A percentile compares a stretch with the other conserved stretches of the same genome.
Conservation (phyloP, 2,113 vertebrate species). For the Uria aalge region DNA sequence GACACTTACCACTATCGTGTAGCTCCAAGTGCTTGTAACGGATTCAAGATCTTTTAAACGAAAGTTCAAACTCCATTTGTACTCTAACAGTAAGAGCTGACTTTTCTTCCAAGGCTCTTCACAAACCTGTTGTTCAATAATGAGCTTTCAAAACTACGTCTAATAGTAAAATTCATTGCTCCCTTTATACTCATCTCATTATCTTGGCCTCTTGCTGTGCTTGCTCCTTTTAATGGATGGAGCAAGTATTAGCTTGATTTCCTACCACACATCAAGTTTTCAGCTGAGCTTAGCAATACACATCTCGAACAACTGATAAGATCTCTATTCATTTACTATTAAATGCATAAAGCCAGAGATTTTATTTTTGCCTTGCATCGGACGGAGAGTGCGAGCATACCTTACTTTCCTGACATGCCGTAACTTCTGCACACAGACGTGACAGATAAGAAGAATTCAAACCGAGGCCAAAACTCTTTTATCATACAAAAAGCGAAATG, state of each 20-base stretch:
- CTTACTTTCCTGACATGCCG: neutral
- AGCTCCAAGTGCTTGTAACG: neutral
- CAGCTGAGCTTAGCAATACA: constrained; percentile 13
- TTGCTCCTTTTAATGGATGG: neutral
- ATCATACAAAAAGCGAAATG: neutral
- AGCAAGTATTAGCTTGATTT: constrained; percentile 41
- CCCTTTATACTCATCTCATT: constrained; percentile 48
- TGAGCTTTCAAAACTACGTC: constrained; percentile 24
- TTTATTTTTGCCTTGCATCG: neutral
- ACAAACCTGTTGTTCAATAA: constrained; percentile 38
- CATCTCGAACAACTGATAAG: neutral
- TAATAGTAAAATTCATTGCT: constrained; percentile 25
- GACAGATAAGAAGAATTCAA: neutral
- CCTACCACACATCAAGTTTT: neutral
- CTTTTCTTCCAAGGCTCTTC: constrained; percentile 5
- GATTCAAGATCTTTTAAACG: neutral
- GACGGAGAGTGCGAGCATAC: neutral
- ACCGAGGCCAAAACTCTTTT: neutral
- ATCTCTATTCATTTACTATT: constrained; percentile 7
- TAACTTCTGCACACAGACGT: neutral
- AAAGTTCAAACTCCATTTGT: neutral
- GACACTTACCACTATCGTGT: neutral
- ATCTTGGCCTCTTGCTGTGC: neutral
- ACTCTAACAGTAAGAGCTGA: neutral
- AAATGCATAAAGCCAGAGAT: neutral